Evolutionary conservation across 2,888 invertebrate genomes (phyloP), one percentile per base, ranked within the genome.

Genomic region (Aphidoletes aphidimyza): DNA sequence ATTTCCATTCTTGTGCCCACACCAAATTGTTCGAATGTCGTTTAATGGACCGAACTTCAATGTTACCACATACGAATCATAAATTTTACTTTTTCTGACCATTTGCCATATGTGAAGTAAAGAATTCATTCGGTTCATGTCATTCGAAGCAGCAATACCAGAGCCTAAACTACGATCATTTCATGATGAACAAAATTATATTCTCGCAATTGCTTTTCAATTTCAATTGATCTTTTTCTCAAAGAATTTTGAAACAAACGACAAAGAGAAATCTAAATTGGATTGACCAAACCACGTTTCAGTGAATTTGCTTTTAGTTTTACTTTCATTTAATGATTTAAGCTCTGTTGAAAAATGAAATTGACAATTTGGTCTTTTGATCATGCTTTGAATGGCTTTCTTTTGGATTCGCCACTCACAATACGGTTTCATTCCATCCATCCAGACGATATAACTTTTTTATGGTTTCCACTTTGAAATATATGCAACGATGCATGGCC

Each of bases 21-120:
- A 69, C 69, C 69, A 22, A 2, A 2, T 14, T 69, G 26, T 3
- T 69, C 22, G 14, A 69, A 34, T 69, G 69, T 69, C 69, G 30
- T 69, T 69, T 69, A 69, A 69, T 69, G 69, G 69, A 69, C 69
- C 69, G 69, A n/a, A 14, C 34, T 69, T 34, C 30, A 69, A 69
- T 69, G 69, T 30, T 69, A 30, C 69, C 69, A 69, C 69, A 69
- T 30, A 14, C 2, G 30, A 69, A 69, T 69, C 69, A 30, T 69
- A 69, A 30, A 69, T 69, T 69, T 3, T 34, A 69, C 30, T 8
- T 54, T n/a, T 54, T 54, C n/a, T 30, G 14, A 30, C 34, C 3
- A 30, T 69, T 69, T 14, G n/a, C 54, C 3, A 22, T 22, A 22
- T 54, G 54, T 54, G 9, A 6, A 14, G 2, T 22, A n/a, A 54